Evolutionary conservation across 2,113 vertebrate species (phyloP).

Genomic region (Mustelus asterias): DNA sequence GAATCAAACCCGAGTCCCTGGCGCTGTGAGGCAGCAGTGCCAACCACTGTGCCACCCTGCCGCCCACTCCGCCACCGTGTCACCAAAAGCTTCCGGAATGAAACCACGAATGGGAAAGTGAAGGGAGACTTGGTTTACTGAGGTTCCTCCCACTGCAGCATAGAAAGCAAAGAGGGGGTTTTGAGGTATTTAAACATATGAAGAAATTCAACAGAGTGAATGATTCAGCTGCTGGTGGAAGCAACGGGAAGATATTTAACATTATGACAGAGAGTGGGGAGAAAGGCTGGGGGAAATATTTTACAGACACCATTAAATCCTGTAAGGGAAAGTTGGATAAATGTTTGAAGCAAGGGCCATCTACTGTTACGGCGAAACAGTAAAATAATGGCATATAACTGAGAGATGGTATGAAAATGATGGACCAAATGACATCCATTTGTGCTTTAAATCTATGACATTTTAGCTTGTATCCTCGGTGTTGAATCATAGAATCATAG

Average conservation of each 20-base stretch:
- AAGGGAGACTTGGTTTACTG: neutral
- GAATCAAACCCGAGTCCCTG: too few species aligned
- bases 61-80: too few species aligned
- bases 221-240: neutral
- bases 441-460: neutral
- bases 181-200: neutral
- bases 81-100: neutral
- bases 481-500: too few species aligned
- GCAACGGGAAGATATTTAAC: neutral
- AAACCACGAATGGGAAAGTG: neutral
- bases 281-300: neutral
- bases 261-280: neutral
- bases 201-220: neutral
- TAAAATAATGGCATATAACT: neutral
- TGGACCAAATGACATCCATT: neutral
- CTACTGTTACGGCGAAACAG: neutral
- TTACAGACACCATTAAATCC: neutral
- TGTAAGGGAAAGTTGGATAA: neutral
- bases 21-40: too few species aligned
- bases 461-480: neutral
- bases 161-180: neutral
- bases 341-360: neutral
- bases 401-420: neutral
- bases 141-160: neutral
- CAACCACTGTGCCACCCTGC: too few species aligned